These are phyloP conservation scores for Chloroceryle inda DNA, from an alignment of 2,797 vertebrate species.

Conservation along the genomic window DNA sequence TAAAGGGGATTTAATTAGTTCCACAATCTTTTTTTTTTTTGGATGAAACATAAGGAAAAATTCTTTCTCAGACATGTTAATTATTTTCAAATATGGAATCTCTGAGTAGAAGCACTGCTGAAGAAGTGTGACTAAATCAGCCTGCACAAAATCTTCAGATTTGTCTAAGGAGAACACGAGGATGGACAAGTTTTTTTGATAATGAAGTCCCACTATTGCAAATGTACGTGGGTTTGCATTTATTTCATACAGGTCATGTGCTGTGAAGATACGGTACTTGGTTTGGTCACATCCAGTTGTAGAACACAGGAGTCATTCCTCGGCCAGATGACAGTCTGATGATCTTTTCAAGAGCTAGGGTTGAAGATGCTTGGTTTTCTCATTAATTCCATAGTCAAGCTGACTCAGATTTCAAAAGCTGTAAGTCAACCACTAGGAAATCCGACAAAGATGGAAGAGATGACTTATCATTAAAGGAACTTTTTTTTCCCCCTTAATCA, in stretches of 20 bases:
- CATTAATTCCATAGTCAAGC: constrained; percentile 3
- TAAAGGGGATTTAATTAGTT: neutral
- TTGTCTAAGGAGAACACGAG: neutral
- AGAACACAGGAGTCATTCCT: neutral
- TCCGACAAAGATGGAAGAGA: neutral
- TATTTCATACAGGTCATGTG: neutral
- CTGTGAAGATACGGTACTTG: neutral
- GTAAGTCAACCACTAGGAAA: constrained; percentile 36
- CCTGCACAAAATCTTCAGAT: constrained; percentile 6
- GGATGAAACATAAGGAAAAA: neutral
- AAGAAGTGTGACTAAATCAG: constrained; percentile 3
- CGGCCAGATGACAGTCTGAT: neutral
- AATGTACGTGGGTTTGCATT: neutral
- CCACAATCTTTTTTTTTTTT: neutral
- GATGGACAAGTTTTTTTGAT: neutral
- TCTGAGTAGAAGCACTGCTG: neutral
- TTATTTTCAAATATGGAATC: constrained; percentile 5
- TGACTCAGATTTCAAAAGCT: constrained; percentile 30
- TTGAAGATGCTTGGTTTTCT: neutral
- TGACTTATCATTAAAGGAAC: neutral
- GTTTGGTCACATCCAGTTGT: neutral
- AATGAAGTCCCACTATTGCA: neutral
- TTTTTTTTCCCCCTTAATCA: constrained; percentile 9
- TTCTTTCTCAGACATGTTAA: neutral
- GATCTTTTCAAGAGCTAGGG: neutral